Evolutionary conservation across 92 coral and sea anemone genomes (phyloP).

Genomic region (Ricordea florida): DNA sequence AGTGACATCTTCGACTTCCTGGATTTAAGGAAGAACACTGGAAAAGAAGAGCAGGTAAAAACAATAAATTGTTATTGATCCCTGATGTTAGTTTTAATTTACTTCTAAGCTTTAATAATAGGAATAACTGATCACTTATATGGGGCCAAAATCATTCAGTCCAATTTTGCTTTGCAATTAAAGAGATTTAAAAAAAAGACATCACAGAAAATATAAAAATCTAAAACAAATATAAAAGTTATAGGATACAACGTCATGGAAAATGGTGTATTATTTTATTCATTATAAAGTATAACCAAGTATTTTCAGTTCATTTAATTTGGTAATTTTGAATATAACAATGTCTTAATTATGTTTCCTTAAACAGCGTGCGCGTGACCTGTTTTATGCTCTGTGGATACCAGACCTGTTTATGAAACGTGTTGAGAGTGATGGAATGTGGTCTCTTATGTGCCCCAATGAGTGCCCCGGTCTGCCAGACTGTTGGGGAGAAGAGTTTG

Average conservation of each 20-base stretch:
- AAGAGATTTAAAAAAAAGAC: background rate
- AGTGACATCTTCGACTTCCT: constrained; percentile 86
- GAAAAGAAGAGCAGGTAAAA: constrained; percentile 93
- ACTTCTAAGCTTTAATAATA: too few relatives aligned
- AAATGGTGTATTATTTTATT: too few relatives aligned
- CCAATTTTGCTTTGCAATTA: too few relatives aligned
- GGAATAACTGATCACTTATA: too few relatives aligned
- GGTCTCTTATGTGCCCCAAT: constrained; percentile 97
- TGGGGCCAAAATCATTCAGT: too few relatives aligned
- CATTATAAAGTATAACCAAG: too few relatives aligned
- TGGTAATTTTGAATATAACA: too few relatives aligned
- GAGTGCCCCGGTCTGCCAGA: constrained; percentile 94
- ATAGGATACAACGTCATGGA: too few relatives aligned
- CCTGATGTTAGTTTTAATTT: too few relatives aligned
- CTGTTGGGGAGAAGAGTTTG: constrained; percentile 88
- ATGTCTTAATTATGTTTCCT: background rate
- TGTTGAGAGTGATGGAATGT: constrained; percentile 75
- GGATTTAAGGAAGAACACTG: constrained; percentile 94
- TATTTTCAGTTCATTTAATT: background rate
- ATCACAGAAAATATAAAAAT: background rate
- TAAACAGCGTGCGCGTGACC: constrained; percentile 90
- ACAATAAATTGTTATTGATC: too few relatives aligned
- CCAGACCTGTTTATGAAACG: constrained; percentile 96
- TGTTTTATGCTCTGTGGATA: constrained; percentile 95
- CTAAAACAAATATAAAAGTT: too few relatives aligned